Evolutionary conservation across 2,888 invertebrate genomes (phyloP).

Genomic region (Nomada fabriciana): DNA sequence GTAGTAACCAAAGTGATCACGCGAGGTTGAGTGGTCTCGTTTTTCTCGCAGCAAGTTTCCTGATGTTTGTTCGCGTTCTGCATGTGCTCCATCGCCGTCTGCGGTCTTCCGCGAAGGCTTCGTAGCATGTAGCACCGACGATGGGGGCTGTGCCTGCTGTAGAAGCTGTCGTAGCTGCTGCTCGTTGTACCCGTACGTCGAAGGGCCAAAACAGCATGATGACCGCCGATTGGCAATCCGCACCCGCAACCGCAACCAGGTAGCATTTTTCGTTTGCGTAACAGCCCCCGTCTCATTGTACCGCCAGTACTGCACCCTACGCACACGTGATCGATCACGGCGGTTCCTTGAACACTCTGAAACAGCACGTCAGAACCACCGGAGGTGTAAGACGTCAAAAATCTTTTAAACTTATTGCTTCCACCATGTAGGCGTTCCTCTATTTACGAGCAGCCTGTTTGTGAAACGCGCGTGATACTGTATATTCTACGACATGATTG

Average conservation of each 20-base stretch:
- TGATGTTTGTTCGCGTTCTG: constrained; percentile 13
- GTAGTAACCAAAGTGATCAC: constrained; percentile 45
- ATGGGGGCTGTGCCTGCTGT: constrained; percentile 77
- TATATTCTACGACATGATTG: background rate
- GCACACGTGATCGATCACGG: constrained; percentile 68
- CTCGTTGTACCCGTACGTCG: constrained; percentile 75
- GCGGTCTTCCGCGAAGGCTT: constrained; percentile 39
- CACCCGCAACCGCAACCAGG: constrained; percentile 59
- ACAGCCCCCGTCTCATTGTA: constrained; percentile 30
- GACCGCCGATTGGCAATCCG: constrained; percentile 50
- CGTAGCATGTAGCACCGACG: constrained; percentile 79
- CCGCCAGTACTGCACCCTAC: constrained; percentile 64
- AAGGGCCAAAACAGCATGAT: constrained; percentile 57
- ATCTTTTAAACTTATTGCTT: constrained; percentile 15
- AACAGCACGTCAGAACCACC: constrained; percentile 58
- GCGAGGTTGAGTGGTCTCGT: constrained; percentile 32
- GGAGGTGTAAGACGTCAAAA: constrained; percentile 16
- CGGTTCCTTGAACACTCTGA: constrained; percentile 72
- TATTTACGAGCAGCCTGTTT: background rate
- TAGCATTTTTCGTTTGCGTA: constrained; percentile 59
- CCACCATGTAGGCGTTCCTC: background rate
- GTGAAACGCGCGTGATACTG: background rate
- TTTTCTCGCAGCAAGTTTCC: constrained; percentile 23
- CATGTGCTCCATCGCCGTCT: background rate
- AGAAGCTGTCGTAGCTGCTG: constrained; percentile 81